phyloP scores from a whole-genome alignment of 2,888 invertebrate species.

The Clepsis dumicolana region DNA sequence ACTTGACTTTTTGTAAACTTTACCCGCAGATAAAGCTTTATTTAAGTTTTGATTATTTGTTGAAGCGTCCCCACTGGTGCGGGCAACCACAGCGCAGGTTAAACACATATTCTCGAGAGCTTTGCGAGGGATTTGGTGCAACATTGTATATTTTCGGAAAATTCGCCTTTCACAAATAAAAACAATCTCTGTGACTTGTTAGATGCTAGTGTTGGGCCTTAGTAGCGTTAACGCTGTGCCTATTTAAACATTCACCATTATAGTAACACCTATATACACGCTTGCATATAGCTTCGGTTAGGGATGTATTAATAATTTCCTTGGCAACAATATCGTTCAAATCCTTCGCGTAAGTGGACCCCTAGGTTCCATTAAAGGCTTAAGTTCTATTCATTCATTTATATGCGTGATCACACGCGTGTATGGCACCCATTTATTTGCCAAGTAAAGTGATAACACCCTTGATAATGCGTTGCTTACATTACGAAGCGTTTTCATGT shows the following conservation, averaged over 20 bases:
- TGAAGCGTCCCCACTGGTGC: neutral
- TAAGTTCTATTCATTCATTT: slow-evolving; percentile 61
- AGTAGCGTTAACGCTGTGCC: too few relatives aligned
- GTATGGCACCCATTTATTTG: slow-evolving; percentile 58
- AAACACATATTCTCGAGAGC: neutral
- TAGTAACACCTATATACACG: neutral
- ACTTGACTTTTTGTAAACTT: neutral
- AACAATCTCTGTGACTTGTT: too few relatives aligned
- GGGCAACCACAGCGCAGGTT: too few relatives aligned
- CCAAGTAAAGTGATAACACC: slow-evolving; percentile 47
- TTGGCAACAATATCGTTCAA: slow-evolving; percentile 29
- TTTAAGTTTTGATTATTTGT: neutral
- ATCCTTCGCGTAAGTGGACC: slow-evolving; percentile 54
- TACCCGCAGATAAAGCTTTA: neutral
- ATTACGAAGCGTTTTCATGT: slow-evolving; percentile 12
- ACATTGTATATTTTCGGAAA: too few relatives aligned
- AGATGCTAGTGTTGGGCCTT: too few relatives aligned
- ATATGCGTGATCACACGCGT: slow-evolving; percentile 66
- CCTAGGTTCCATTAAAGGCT: slow-evolving; percentile 65
- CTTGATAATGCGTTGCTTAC: slow-evolving; percentile 9
- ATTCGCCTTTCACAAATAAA: too few relatives aligned
- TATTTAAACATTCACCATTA: neutral
- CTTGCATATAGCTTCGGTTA: neutral
- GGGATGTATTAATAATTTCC: slow-evolving; percentile 11
- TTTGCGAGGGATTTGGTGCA: too few relatives aligned